Percentiles rank a stretch among this genome's conserved stretches.
phyloP scores from a whole-genome alignment of 1,140 invertebrate genomes.

The Mesaphorura yosii region DNA sequence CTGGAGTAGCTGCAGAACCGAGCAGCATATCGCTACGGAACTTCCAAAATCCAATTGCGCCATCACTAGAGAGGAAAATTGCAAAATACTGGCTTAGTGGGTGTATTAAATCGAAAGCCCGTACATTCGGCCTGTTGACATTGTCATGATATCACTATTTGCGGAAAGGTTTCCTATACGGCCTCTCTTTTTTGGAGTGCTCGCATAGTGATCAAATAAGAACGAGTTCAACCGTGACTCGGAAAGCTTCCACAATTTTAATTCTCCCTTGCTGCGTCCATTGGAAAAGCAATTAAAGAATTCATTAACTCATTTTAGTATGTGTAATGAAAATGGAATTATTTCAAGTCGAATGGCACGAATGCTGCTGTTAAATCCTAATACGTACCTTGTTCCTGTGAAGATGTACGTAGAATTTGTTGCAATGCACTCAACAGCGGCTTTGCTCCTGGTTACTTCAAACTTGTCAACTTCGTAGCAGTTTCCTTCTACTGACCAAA shows the following conservation, averaged over 20 bases:
- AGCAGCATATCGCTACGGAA: too few species aligned
- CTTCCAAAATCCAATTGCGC: too few species aligned
- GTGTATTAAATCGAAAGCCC: too few species aligned
- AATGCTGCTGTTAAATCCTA: conserved; percentile 9
- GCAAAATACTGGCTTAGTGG: too few species aligned
- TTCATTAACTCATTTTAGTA: neutral
- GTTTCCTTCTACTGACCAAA: conserved; percentile 57
- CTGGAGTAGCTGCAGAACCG: too few species aligned
- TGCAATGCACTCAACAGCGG: conserved; percentile 64
- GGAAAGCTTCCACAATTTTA: conserved; percentile 34
- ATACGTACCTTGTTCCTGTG: conserved; percentile 58
- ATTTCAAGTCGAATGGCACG: neutral
- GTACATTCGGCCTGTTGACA: conserved; percentile 36
- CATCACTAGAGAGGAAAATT: too few species aligned
- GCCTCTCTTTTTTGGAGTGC: neutral
- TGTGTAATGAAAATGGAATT: neutral
- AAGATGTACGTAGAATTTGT: conserved; percentile 61
- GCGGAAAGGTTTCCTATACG: neutral
- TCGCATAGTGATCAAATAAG: neutral
- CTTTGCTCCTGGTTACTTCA: conserved; percentile 56
- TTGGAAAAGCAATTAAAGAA: neutral
- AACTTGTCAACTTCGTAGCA: conserved; percentile 51
- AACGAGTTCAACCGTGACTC: conserved; percentile 1
- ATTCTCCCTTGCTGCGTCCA: conserved; percentile 35
- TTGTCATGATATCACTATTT: conserved; percentile 32